Percentiles rank a stretch among this genome's conserved stretches.
These are phyloP conservation scores for Slavum lentiscoides DNA, from an alignment of 2,888 invertebrate genomes.

Conservation along the genomic window DNA sequence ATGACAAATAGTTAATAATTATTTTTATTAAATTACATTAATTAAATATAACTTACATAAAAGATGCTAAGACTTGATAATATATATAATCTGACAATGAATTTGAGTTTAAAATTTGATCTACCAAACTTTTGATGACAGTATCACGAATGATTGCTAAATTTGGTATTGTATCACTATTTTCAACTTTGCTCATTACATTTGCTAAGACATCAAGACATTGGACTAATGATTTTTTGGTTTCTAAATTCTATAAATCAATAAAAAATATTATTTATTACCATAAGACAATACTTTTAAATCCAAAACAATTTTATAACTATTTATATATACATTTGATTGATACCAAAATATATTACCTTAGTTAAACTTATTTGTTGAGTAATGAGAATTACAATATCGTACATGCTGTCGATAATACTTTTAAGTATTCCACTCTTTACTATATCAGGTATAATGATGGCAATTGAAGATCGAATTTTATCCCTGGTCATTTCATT, in stretches of 20 bases:
- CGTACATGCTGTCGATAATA: conserved; percentile 39
- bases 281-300: background rate
- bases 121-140: conserved; percentile 31
- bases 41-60: conserved; percentile 29
- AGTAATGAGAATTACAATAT: conserved; percentile 42
- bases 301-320: background rate
- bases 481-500: conserved; percentile 37
- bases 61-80: conserved; percentile 36
- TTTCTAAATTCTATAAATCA: conserved; percentile 33
- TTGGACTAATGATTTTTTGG: conserved; percentile 36
- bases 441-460: conserved; percentile 31
- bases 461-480: conserved; percentile 39
- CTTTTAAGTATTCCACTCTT: conserved; percentile 28
- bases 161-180: conserved; percentile 44
- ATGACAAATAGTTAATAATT: background rate
- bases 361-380: conserved; percentile 47
- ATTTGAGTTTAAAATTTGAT: conserved; percentile 34
- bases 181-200: conserved; percentile 26
- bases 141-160: conserved; percentile 42
- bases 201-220: conserved; percentile 19
- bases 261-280: background rate
- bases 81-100: conserved; percentile 28
- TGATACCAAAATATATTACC: background rate
- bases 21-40: background rate
- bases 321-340: background rate